phyloP scores from a whole-genome alignment of 2,113 vertebrate species.

The Percina caprodes region DNA sequence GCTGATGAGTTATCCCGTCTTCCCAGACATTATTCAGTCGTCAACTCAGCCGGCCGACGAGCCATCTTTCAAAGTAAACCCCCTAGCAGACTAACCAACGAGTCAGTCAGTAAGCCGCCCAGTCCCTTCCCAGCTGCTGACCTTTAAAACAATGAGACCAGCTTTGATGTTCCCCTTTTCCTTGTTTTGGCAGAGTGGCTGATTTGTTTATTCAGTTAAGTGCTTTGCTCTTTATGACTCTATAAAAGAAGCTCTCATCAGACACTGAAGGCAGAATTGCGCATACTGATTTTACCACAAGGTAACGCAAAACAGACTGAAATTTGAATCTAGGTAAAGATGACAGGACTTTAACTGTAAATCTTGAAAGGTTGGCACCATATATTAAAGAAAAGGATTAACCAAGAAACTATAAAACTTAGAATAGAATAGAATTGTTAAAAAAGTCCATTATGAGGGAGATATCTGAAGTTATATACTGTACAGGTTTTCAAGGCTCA shows the following conservation, averaged over 20 bases:
- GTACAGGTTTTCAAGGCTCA: no score
- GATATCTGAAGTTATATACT: not conserved
- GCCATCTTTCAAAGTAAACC: not conserved
- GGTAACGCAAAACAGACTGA: conserved; percentile 18
- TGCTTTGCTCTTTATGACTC: conserved; percentile 73
- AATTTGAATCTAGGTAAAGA: conserved; percentile 15
- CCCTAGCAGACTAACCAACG: conserved; percentile 8
- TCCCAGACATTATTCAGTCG: conserved; percentile 8
- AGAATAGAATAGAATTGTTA: not conserved
- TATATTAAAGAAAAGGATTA: not conserved
- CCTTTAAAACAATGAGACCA: conserved; percentile 60
- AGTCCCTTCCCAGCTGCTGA: conserved; percentile 39
- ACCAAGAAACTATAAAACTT: no score
- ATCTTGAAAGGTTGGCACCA: not conserved
- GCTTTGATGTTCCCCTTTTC: conserved; percentile 70
- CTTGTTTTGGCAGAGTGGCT: conserved; percentile 51
- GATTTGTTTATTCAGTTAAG: conserved; percentile 73
- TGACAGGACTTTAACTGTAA: not conserved
- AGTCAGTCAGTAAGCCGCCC: conserved; percentile 31
- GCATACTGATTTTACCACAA: conserved; percentile 21
- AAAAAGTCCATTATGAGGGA: not conserved
- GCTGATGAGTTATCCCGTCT: conserved; percentile 5
- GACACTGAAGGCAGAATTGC: conserved; percentile 18
- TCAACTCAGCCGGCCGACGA: not conserved
- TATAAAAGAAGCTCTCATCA: conserved; percentile 55